Evolutionary conservation across 1,140 invertebrate species (phyloP).

Genomic region (Ips typographus): DNA sequence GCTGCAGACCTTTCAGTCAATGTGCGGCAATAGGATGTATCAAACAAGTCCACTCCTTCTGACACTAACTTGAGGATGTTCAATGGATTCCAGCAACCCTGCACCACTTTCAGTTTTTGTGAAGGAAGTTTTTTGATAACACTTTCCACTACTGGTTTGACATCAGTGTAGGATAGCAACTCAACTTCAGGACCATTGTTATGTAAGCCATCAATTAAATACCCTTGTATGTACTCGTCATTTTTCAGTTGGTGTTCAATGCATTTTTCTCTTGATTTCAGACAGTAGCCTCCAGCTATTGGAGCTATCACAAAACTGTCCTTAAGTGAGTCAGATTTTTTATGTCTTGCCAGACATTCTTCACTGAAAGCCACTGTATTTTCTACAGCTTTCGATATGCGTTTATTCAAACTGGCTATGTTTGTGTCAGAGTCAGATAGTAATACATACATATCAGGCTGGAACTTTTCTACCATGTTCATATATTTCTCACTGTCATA

Average conservation of each 20-base stretch:
- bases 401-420: slow-evolving; percentile 64
- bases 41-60: slow-evolving; percentile 78
- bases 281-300: slow-evolving; percentile 72
- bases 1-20: slow-evolving; percentile 64
- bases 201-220: slow-evolving; percentile 79
- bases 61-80: slow-evolving; percentile 65
- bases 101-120: slow-evolving; percentile 65
- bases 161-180: slow-evolving; percentile 57
- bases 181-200: slow-evolving; percentile 65
- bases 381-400: slow-evolving; percentile 66
- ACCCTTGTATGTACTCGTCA: slow-evolving; percentile 62
- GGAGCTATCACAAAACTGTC: slow-evolving; percentile 63
- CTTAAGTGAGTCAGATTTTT: slow-evolving; percentile 56
- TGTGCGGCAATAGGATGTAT: slow-evolving; percentile 63
- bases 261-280: slow-evolving; percentile 59
- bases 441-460: slow-evolving; percentile 77
- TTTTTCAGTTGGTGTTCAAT: slow-evolving; percentile 63
- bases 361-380: slow-evolving; percentile 61
- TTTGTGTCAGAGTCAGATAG: slow-evolving; percentile 82
- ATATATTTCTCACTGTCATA: slow-evolving; percentile 69
- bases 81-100: slow-evolving; percentile 70
- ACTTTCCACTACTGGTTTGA: slow-evolving; percentile 63
- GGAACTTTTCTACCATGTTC: slow-evolving; percentile 71
- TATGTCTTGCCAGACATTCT: slow-evolving; percentile 61
- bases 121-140: slow-evolving; percentile 64